phyloP scores from a whole-genome alignment of 2,113 vertebrate genomes.

The Halichoerus grypus region DNA sequence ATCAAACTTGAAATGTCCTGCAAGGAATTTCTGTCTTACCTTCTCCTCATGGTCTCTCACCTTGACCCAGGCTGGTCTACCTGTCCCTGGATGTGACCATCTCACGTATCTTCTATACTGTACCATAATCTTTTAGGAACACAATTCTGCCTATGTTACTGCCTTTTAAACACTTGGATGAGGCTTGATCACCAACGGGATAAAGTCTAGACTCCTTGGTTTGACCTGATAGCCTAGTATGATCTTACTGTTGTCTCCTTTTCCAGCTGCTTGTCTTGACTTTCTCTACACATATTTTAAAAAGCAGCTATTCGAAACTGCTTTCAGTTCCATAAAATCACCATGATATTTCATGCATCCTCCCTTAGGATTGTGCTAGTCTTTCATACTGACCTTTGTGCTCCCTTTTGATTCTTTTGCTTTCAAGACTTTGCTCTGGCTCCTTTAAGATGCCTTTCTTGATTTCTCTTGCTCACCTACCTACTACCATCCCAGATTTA shows the following conservation, averaged over 20 bases:
- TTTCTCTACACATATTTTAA: not conserved
- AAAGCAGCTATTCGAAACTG: not conserved
- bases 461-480: not conserved
- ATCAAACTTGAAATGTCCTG: not conserved
- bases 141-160: not conserved
- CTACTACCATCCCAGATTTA: not conserved
- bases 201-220: not conserved
- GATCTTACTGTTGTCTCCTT: not conserved
- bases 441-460: not conserved
- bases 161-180: not conserved
- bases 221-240: not conserved
- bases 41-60: not conserved
- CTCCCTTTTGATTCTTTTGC: not conserved
- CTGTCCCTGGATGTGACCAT: not conserved
- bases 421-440: not conserved
- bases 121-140: not conserved
- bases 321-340: not conserved
- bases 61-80: not conserved
- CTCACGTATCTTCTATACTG: not conserved
- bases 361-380: not conserved
- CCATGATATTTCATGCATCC: not conserved
- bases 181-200: not conserved
- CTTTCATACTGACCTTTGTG: not conserved
- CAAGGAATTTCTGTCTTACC: not conserved
- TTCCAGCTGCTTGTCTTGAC: not conserved